Evolutionary conservation across 2,797 vertebrate species (phyloP).

Genomic region (Tokudaia muenninki): DNA sequence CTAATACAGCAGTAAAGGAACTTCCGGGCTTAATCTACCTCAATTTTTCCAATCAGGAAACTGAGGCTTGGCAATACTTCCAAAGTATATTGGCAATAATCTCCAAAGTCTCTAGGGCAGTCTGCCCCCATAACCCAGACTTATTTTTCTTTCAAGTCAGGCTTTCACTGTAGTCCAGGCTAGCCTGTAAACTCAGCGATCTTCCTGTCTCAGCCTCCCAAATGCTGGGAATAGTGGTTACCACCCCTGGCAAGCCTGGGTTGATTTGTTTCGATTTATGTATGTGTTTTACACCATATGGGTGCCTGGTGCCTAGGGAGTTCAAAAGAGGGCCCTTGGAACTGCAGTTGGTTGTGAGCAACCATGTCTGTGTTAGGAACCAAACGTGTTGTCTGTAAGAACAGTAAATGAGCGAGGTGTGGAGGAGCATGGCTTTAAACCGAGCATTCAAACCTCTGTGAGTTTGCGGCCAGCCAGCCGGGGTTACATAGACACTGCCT

Average conservation of each 20-base stretch:
- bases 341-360: neutral
- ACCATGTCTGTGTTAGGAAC: neutral
- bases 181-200: neutral
- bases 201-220: neutral
- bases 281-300: neutral
- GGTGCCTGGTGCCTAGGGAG: too few relatives aligned
- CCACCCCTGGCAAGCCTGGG: neutral
- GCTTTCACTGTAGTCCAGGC: neutral
- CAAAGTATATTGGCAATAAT: too few relatives aligned
- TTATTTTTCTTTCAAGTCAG: neutral
- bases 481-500: neutral
- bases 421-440: neutral
- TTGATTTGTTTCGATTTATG: neutral
- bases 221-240: neutral
- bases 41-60: neutral
- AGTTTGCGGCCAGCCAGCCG: neutral
- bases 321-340: neutral
- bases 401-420: neutral
- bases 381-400: neutral
- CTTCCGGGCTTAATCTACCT: neutral
- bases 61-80: neutral
- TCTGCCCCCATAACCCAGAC: slow-evolving; percentile 49
- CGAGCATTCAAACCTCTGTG: neutral
- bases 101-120: neutral
- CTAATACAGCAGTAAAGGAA: neutral